A percentile compares a stretch with the other conserved stretches of the same genome.
Evolutionary conservation across 2,888 invertebrate species (phyloP).

Genomic region (Drosophila prostipennis): DNA sequence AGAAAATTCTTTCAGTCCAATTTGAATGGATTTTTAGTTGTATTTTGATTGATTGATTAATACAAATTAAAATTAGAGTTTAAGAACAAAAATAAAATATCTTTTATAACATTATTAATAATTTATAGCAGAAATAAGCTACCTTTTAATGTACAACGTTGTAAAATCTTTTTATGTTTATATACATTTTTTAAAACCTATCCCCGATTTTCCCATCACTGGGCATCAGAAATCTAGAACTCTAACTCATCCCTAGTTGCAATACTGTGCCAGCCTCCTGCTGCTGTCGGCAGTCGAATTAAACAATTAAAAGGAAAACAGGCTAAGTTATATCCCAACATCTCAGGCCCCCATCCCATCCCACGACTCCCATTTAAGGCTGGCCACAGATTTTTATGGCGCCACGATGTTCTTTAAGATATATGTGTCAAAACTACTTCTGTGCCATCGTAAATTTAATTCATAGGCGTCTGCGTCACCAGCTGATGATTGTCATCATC

Average conservation of each 20-base stretch:
- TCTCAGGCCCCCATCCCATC: neutral
- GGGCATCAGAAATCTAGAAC: neutral
- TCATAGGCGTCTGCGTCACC: conserved; percentile 61
- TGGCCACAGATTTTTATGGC: conserved; percentile 44
- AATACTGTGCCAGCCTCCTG: conserved; percentile 6
- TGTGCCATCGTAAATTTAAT: conserved; percentile 72
- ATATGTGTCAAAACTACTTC: conserved; percentile 74
- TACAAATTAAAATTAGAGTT: too few relatives aligned
- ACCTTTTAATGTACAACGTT: too few relatives aligned
- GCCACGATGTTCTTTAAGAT: conserved; percentile 40
- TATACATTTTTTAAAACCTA: too few relatives aligned
- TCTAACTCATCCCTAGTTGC: conserved; percentile 1
- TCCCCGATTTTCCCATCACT: neutral
- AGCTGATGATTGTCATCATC: conserved; percentile 52
- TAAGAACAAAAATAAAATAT: too few relatives aligned
- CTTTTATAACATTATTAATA: too few relatives aligned
- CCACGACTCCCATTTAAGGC: conserved; percentile 21
- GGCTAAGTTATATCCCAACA: conserved; percentile 3
- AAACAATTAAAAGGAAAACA: conserved; percentile 64
- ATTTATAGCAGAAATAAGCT: too few relatives aligned
- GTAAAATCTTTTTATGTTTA: too few relatives aligned
- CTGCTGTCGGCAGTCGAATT: conserved; percentile 60
- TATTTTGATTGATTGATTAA: too few relatives aligned
- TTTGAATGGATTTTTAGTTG: too few relatives aligned
- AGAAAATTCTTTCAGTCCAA: too few relatives aligned